Conservation (phyloP, 2,888 invertebrate species). For the Tromatobia lineatoria region DNA sequence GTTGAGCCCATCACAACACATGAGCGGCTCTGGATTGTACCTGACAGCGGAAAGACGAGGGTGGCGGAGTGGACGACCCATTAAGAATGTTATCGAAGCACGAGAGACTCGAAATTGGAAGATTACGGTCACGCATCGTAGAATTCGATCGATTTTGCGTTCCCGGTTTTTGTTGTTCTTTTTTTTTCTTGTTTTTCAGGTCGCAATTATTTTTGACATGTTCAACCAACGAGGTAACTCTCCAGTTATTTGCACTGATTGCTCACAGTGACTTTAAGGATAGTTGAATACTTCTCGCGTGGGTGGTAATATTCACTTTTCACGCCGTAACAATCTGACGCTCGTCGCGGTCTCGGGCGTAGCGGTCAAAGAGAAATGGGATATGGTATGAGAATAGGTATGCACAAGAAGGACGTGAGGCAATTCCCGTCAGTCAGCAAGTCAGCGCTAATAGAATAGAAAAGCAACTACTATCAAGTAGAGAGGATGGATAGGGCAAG, state of each 20-base stretch:
- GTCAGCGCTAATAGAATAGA: slow-evolving; percentile 49
- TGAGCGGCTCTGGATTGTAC: slow-evolving; percentile 51
- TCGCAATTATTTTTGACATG: background rate
- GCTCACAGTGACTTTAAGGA: slow-evolving; percentile 65
- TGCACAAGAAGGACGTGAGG: slow-evolving; percentile 51
- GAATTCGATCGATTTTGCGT: slow-evolving; percentile 72
- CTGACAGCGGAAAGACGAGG: slow-evolving; percentile 77
- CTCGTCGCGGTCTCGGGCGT: slow-evolving; percentile 41
- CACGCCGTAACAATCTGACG: slow-evolving; percentile 63
- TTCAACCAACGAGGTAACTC: background rate
- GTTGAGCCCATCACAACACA: slow-evolving; percentile 41
- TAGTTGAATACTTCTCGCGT: slow-evolving; percentile 66
- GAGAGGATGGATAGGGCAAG: slow-evolving; percentile 3
- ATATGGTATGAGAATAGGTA: slow-evolving; percentile 54
- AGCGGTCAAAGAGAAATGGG: slow-evolving; percentile 56
- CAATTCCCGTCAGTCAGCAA: slow-evolving; percentile 62
- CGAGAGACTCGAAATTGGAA: slow-evolving; percentile 74
- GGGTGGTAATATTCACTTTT: slow-evolving; percentile 73
- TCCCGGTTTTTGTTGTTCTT: background rate
- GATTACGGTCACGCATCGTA: slow-evolving; percentile 75
- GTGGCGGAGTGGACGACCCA: slow-evolving; percentile 73
- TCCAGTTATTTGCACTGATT: background rate
- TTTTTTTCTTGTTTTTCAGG: no score
- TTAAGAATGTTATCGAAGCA: slow-evolving; percentile 77
- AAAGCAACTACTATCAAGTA: slow-evolving; percentile 41